A percentile compares a stretch with the other conserved stretches of the same genome.
Conservation (phyloP, 2,113 vertebrate genomes). For the Grallaria varia region DNA sequence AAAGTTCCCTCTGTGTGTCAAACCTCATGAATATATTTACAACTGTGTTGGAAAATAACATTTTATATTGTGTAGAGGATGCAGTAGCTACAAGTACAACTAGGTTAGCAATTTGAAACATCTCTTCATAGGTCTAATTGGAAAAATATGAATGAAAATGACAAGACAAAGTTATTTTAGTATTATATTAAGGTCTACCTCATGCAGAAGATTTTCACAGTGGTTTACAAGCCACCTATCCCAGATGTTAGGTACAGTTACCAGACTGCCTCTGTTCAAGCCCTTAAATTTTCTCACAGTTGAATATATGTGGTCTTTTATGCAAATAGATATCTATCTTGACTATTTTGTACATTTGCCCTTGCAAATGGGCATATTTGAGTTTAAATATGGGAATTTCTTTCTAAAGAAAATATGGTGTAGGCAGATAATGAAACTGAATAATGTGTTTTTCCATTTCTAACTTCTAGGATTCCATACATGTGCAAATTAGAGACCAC, state of each 20-base stretch:
- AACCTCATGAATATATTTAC: background rate
- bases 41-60: background rate
- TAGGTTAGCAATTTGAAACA: background rate
- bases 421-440: background rate
- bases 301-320: background rate
- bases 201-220: background rate
- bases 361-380: background rate
- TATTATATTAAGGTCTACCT: background rate
- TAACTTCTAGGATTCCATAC: constrained; percentile 1
- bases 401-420: constrained; percentile 13
- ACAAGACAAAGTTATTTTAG: background rate
- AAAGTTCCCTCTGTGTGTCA: background rate
- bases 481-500: constrained; percentile 32
- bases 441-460: background rate
- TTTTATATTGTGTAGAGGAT: background rate
- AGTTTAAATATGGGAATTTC: constrained; percentile 2
- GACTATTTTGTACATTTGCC: background rate
- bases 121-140: background rate
- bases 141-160: background rate
- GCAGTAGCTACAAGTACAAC: background rate
- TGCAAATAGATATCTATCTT: constrained; percentile 20
- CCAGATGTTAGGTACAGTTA: background rate
- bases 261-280: background rate
- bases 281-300: background rate
- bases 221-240: background rate